Evolutionary conservation across 2,797 vertebrate species (phyloP).

Genomic region (Otus scops): DNA sequence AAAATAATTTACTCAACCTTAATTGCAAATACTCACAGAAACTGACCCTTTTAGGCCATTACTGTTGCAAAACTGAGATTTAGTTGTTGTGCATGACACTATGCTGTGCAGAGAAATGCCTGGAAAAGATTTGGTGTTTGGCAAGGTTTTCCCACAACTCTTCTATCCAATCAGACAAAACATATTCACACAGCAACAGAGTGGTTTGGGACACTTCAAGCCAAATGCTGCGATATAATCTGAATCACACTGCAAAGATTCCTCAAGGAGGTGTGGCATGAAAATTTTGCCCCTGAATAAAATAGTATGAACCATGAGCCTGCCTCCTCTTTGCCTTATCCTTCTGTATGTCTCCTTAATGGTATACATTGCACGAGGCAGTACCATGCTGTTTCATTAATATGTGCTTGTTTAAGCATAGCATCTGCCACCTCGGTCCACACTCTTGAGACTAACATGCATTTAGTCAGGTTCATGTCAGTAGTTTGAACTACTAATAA

Average conservation of each 20-base stretch:
- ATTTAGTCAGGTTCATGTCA: neutral
- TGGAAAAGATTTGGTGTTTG: constrained; percentile 1
- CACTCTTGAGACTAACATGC: neutral
- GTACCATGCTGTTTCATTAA: neutral
- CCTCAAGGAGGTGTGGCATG: neutral
- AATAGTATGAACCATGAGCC: neutral
- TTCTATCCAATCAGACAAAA: neutral
- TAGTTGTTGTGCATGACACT: neutral
- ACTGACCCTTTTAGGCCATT: neutral
- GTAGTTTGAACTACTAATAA: neutral
- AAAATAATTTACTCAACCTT: neutral
- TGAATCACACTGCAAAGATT: neutral
- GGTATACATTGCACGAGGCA: neutral
- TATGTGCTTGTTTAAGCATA: neutral
- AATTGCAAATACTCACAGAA: neutral
- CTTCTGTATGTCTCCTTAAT: neutral
- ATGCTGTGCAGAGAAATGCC: neutral
- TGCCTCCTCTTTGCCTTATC: neutral
- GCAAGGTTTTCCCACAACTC: neutral
- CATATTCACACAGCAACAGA: neutral
- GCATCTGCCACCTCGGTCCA: neutral
- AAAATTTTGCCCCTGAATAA: neutral
- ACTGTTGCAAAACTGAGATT: neutral
- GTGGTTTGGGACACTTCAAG: neutral
- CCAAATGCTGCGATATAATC: neutral